Base-by-base conservation (phyloP, 2,888 invertebrate species). In the Ochropacha duplaris region DNA sequence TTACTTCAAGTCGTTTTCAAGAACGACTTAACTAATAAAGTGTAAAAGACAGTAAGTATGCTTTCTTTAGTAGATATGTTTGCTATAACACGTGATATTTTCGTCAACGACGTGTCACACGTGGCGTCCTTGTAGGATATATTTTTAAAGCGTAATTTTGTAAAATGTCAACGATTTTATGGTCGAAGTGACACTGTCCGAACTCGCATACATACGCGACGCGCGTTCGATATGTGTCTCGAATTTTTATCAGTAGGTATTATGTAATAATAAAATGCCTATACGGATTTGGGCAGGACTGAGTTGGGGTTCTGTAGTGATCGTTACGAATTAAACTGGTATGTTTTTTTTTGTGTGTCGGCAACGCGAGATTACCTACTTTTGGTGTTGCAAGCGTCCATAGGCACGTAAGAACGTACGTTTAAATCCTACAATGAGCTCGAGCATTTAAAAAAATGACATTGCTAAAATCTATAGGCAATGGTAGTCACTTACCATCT, bases 161-260 rank as follows among this genome's bases (percentile, higher is more conserved):
- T 74, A 67, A 0, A 63, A 71, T 75, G 72, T 76, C 74, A 74
- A 71, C 68, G 66, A 64, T 69, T 78, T 78, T 74, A 78, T 74
- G 64, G 67, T 51, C 59, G 52, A 58, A 62, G 58, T 56, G 59
- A 68, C 62, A 65, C 60, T 55, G 54, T 60, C 59, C 58, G 57
- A 26, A 34, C 55, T 60, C 61, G 61, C 66, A 50, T 59, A 54
- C 54, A 68, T 60, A 66, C 19, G 44, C 16, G 44, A 44, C 44
- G 19, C 19, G 9, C 19, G 44, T 44, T 44, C 19, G 9, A 19
- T 44, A 1, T 44, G 39, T 44, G 44, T n/a, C 44, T 44, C 2
- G 39, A 39, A 39, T 39, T 16, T 39, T 39, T 16, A 39, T n/a
- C 1, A n/a, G 4, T 11, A 34, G 39, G 56, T 22, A 44, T 65